Conservation (phyloP, 2,888 invertebrate species). For the Eristalis pertinax region DNA sequence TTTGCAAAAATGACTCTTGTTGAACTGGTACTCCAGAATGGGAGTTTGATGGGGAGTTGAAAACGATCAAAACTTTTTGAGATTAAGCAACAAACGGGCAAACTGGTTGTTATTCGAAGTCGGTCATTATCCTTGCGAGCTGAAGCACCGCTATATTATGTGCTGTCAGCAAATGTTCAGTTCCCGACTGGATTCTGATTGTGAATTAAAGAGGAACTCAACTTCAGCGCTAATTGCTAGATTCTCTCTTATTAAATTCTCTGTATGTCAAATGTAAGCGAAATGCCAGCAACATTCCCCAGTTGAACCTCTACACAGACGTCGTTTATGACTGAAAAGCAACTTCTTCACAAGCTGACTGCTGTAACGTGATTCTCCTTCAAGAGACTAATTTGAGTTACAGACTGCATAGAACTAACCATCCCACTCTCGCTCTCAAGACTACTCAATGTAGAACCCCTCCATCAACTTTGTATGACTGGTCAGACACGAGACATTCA, state of each 20-base stretch:
- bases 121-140: no score
- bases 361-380: not conserved
- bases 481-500: not conserved
- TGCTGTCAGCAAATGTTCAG: no score
- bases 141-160: no score
- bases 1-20: not conserved
- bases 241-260: no score
- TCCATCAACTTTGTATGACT: not conserved
- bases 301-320: not conserved
- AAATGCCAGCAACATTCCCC: not conserved
- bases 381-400: not conserved
- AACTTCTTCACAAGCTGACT: not conserved
- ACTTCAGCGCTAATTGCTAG: no score
- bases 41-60: not conserved
- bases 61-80: not conserved
- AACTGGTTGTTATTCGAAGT: no score
- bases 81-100: not conserved
- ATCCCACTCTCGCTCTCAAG: not conserved
- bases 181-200: no score
- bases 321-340: not conserved
- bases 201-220: no score
- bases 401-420: not conserved
- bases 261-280: no score
- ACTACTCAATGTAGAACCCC: not conserved
- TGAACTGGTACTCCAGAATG: not conserved